Percentiles rank a stretch among this genome's conserved stretches.
Conservation (phyloP, 1,140 invertebrate genomes). For the Ericerus pela region DNA sequence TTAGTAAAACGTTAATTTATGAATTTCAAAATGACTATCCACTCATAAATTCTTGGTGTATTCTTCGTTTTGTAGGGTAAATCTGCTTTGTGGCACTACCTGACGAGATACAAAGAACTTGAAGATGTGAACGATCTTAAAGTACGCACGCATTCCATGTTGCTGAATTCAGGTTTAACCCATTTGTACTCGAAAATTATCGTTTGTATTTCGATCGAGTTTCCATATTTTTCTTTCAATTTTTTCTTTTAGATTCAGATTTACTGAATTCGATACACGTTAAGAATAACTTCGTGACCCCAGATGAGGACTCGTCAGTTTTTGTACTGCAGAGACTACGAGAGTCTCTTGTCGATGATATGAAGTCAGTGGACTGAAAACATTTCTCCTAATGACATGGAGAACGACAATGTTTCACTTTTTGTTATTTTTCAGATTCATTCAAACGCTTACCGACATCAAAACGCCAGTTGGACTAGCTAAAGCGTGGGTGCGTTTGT, state of each 20-base stretch:
- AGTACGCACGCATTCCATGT: conserved; percentile 64
- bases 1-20: too few species aligned
- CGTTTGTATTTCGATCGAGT: too few species aligned
- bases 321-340: not conserved
- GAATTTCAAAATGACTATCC: too few species aligned
- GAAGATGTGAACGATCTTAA: conserved; percentile 60
- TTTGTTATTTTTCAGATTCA: conserved; percentile 46
- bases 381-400: not conserved
- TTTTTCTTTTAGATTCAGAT: too few species aligned
- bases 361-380: not conserved
- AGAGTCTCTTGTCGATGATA: not conserved
- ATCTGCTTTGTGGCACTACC: conserved; percentile 86
- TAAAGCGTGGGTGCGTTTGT: conserved; percentile 86
- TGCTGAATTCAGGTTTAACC: conserved; percentile 73
- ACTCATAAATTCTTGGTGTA: too few species aligned
- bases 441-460: conserved; percentile 92
- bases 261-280: too few species aligned
- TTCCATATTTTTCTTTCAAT: too few species aligned
- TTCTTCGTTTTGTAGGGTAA: too few species aligned
- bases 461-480: conserved; percentile 97
- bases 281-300: too few species aligned
- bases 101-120: conserved; percentile 74
- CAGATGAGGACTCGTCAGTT: not conserved
- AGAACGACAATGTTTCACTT: not conserved
- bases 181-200: too few species aligned